Evolutionary conservation across 2,888 invertebrate species (phyloP), one percentile per base, ranked within the genome.

Genomic region (Caenorhabditis sp.): DNA sequence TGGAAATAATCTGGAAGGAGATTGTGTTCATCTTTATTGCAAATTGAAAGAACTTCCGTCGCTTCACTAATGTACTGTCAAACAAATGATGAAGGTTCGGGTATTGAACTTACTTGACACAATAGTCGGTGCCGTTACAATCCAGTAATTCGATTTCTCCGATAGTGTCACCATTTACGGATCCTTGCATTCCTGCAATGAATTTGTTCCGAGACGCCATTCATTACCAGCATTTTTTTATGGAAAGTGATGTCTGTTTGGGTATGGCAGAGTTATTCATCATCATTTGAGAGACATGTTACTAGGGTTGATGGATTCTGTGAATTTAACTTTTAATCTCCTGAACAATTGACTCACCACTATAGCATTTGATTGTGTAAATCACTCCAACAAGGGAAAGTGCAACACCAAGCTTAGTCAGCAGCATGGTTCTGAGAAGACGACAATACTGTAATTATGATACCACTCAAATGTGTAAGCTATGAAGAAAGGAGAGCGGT

Each of bases 171-270:
- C 72, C 72, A 22, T 78, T 72, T 3, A 78, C 63, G 2, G 62
- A 63, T 41, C 78, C 78, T 73, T 78, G 72, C 72, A 78, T 78
- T 20, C 78, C 78, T 78, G 53, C 22, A 76, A 48, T 15, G 13
- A 30, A 30, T 9, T 30, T 30, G 9, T 30, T 9, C 30, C 30
- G 30, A 7, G 9, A 9, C 30, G 9, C 6, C 30, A 30, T 7
- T n/a, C n/a, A n/a, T n/a, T n/a, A n/a, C n/a, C n/a, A n/a, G n/a
- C n/a, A n/a, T n/a, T n/a, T n/a, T n/a, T n/a, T n/a, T n/a, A n/a
- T n/a, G n/a, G n/a, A n/a, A n/a, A n/a, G n/a, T n/a, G n/a, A 9
- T 7, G 9, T 30, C 30, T 30, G 30, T 30, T n/a, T n/a, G n/a
- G n/a, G n/a, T n/a, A n/a, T n/a, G n/a, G n/a, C n/a, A n/a, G n/a